These are phyloP conservation scores for Thripadectes ignobilis DNA, from an alignment of 2,797 vertebrate species.

Conservation along the genomic window DNA sequence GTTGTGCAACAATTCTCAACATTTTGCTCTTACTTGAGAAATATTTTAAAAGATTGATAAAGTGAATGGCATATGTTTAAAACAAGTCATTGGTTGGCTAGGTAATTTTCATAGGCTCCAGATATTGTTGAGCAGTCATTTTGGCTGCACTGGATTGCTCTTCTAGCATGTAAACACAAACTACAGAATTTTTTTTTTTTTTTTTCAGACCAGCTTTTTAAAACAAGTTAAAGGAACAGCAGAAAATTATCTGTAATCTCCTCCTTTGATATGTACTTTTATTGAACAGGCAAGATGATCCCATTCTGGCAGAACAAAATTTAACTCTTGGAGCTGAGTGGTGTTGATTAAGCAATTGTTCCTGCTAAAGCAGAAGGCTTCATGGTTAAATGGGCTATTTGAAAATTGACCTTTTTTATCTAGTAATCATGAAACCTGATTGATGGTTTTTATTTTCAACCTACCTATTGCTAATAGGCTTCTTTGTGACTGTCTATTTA, in stretches of 20 bases:
- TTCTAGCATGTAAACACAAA: background rate
- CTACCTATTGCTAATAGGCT: constrained; percentile 18
- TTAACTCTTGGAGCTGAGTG: background rate
- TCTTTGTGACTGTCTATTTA: constrained; percentile 29
- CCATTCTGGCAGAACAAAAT: background rate
- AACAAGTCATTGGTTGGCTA: background rate
- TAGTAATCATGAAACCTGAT: background rate
- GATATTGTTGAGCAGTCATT: background rate
- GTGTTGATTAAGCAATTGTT: constrained; percentile 11
- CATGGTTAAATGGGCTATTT: background rate
- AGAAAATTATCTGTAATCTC: background rate
- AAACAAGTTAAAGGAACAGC: background rate
- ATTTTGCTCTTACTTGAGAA: background rate
- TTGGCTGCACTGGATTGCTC: background rate
- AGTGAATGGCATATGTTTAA: background rate
- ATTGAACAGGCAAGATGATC: background rate
- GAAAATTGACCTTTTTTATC: background rate
- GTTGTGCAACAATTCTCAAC: background rate
- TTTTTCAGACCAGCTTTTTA: background rate
- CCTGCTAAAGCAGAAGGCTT: background rate
- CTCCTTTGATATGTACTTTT: background rate
- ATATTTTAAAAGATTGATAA: background rate
- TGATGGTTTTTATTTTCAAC: constrained; percentile 2
- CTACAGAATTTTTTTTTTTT: background rate
- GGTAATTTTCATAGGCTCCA: background rate